These are phyloP conservation scores for Nowickia ferox DNA, from an alignment of 2,888 invertebrate genomes.

Conservation along the genomic window DNA sequence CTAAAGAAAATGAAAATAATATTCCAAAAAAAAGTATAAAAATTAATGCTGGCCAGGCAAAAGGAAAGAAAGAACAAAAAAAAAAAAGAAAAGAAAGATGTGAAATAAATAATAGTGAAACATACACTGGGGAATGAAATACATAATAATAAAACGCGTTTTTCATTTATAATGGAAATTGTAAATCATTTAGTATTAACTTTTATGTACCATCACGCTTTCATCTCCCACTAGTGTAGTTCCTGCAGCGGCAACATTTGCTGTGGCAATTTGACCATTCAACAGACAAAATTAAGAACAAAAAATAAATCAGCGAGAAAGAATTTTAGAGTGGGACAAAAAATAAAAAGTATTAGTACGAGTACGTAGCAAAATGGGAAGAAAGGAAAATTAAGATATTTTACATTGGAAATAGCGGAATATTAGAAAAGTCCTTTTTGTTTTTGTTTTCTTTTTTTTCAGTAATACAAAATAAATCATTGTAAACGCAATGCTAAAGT, in stretches of 20 bases:
- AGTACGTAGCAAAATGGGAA: background rate
- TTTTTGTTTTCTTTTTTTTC: background rate
- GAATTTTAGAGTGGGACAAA: constrained; percentile 28
- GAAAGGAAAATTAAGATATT: constrained; percentile 35
- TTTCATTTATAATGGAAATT: constrained; percentile 71
- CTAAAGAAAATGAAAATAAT: background rate
- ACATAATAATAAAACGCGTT: constrained; percentile 59
- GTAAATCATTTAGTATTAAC: constrained; percentile 70
- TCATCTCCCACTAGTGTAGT: constrained; percentile 14
- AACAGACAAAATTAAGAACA: constrained; percentile 25
- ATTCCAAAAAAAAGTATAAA: constrained; percentile 27
- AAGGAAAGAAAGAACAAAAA: background rate
- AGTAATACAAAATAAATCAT: constrained; percentile 29
- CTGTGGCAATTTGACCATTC: constrained; percentile 25
- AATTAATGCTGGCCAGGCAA: constrained; percentile 42
- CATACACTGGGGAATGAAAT: constrained; percentile 34
- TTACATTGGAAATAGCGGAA: constrained; percentile 1
- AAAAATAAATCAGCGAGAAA: constrained; percentile 42
- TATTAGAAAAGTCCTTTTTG: background rate
- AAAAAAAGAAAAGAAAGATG: background rate
- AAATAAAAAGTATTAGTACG: background rate
- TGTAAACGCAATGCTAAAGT: background rate
- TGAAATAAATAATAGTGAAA: constrained; percentile 14
- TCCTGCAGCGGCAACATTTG: background rate
- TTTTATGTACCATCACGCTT: constrained; percentile 49